These are phyloP conservation scores for Trachymyrmex cornetzi DNA, from an alignment of 1,140 invertebrate species.

Conservation along the genomic window DNA sequence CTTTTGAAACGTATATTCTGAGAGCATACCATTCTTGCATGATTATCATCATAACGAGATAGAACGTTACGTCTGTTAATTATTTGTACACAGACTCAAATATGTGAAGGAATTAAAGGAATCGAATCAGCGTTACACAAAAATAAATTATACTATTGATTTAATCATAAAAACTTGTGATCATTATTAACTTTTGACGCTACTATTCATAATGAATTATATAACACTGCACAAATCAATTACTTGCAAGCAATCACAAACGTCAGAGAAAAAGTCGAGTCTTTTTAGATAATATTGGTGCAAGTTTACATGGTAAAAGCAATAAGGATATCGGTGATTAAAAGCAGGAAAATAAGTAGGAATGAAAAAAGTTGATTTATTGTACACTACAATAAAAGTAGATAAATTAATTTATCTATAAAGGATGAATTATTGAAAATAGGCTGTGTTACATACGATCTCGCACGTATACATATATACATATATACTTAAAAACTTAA, in stretches of 20 bases:
- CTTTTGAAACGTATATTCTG: neutral
- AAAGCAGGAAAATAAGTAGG: neutral
- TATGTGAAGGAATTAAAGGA: neutral
- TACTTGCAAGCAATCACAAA: neutral
- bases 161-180: neutral
- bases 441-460: neutral
- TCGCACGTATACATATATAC: neutral
- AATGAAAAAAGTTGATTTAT: neutral
- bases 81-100: neutral
- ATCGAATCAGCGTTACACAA: neutral
- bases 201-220: neutral
- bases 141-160: neutral
- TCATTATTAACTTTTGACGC: neutral
- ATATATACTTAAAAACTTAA: neutral
- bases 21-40: neutral
- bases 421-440: neutral
- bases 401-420: neutral
- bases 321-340: neutral
- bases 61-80: neutral
- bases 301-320: neutral
- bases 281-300: neutral
- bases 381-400: neutral
- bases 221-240: neutral
- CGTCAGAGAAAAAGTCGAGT: neutral
- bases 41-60: neutral